These are phyloP conservation scores for Bellardia bayeri DNA, from an alignment of 2,888 invertebrate species.

Conservation along the genomic window DNA sequence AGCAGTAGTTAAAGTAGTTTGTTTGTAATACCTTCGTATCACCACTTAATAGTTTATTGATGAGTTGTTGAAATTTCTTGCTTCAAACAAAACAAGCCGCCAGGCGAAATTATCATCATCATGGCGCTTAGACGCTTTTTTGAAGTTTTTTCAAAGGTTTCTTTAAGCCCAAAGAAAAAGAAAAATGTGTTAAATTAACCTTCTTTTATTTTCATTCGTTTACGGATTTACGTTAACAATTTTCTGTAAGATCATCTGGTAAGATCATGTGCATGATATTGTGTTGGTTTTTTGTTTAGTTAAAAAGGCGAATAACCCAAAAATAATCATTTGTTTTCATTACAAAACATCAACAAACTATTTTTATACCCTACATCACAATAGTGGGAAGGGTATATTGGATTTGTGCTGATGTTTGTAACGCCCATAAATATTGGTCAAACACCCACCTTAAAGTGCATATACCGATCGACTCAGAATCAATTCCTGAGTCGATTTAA, in stretches of 20 bases:
- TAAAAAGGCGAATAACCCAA: constrained; percentile 3
- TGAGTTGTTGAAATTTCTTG: constrained; percentile 74
- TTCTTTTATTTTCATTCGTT: constrained; percentile 44
- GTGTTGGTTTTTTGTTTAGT: background rate
- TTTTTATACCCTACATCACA: background rate
- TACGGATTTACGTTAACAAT: background rate
- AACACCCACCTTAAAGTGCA: too few species aligned
- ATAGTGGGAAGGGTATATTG: too few species aligned
- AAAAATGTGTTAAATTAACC: constrained; percentile 68
- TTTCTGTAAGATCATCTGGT: constrained; percentile 24
- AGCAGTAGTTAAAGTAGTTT: constrained; percentile 61
- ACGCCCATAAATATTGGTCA: too few species aligned
- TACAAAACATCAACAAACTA: background rate
- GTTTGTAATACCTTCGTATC: constrained; percentile 51
- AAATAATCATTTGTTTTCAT: constrained; percentile 41
- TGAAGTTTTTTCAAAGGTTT: constrained; percentile 1
- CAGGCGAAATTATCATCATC: constrained; percentile 18
- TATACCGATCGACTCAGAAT: too few species aligned
- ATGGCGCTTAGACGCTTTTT: constrained; percentile 63
- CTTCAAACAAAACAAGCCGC: constrained; percentile 51
- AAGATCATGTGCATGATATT: constrained; percentile 15
- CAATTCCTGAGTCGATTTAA: too few species aligned
- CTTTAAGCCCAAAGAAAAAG: too few species aligned
- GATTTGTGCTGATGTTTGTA: too few species aligned
- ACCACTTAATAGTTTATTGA: constrained; percentile 74